A percentile compares a stretch with the other conserved stretches of the same genome.
Evolutionary conservation across 2,888 invertebrate genomes (phyloP).

Genomic region (Scrobipalpa costella): DNA sequence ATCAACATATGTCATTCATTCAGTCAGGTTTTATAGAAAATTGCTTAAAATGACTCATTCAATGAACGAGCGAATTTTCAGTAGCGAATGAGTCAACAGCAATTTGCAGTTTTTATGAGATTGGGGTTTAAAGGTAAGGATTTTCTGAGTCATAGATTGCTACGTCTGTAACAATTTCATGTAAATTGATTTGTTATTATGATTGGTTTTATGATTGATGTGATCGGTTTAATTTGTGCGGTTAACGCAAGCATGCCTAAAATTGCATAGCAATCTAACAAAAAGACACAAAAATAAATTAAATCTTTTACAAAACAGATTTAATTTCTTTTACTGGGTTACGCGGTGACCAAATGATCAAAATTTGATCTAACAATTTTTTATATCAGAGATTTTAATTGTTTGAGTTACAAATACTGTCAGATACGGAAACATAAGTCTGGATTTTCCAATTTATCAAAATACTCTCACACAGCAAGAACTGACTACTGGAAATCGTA

Average conservation of each 20-base stretch:
- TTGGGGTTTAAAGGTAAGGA: neutral
- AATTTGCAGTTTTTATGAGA: slow-evolving; percentile 6
- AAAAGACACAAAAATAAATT: too few species aligned
- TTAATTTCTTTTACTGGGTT: too few species aligned
- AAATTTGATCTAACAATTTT: too few species aligned
- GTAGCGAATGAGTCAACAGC: slow-evolving; percentile 7
- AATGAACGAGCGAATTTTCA: neutral
- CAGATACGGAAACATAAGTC: too few species aligned
- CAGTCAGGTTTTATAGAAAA: neutral
- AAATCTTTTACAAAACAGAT: too few species aligned
- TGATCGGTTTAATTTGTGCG: neutral
- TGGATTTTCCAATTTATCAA: too few species aligned
- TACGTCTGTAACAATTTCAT: neutral
- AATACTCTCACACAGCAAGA: too few species aligned
- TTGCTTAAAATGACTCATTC: slow-evolving; percentile 1
- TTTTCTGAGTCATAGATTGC: slow-evolving; percentile 6
- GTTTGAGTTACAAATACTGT: too few species aligned
- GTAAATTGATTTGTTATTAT: neutral
- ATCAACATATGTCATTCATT: slow-evolving; percentile 4
- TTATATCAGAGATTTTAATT: too few species aligned
- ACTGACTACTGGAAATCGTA: too few species aligned
- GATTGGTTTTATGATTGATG: neutral
- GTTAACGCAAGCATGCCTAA: neutral
- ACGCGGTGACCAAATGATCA: too few species aligned
- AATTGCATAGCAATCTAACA: neutral